phyloP scores from a whole-genome alignment of 1,140 invertebrate species.

The Aleiodes sp. region DNA sequence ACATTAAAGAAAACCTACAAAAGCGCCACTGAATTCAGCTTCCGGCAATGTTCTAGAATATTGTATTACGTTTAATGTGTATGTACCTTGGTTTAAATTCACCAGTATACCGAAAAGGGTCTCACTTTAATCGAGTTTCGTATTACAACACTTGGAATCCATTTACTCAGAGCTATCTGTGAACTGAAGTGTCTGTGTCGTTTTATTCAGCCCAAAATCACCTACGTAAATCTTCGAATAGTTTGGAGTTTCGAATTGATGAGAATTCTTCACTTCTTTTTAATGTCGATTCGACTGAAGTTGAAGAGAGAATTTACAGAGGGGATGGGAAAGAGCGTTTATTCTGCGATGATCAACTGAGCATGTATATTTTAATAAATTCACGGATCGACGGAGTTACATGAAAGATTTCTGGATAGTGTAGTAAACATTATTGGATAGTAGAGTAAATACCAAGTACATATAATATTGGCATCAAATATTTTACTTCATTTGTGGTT shows the following conservation, averaged over 20 bases:
- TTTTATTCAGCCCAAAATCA: conserved; percentile 10
- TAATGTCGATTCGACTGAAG: background rate
- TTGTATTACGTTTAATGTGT: conserved; percentile 14
- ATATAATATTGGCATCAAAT: too few species aligned
- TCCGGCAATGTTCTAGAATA: conserved; percentile 17
- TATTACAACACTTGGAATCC: conserved; percentile 22
- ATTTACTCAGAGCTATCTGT: conserved; percentile 1
- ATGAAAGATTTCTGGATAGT: too few species aligned
- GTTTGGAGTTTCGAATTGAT: conserved; percentile 19
- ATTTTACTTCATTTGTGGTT: too few species aligned
- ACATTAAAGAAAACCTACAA: background rate
- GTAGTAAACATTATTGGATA: too few species aligned
- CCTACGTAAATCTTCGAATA: background rate
- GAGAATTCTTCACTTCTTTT: too few species aligned
- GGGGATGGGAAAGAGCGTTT: background rate
- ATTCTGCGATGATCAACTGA: background rate
- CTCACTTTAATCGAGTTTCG: conserved; percentile 15
- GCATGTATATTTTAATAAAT: conserved; percentile 6
- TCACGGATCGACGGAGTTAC: too few species aligned
- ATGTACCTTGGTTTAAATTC: background rate
- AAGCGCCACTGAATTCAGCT: conserved; percentile 1
- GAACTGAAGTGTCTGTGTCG: background rate
- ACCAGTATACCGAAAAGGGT: background rate
- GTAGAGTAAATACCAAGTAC: too few species aligned
- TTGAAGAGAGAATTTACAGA: too few species aligned